These are phyloP conservation scores for Natrix natrix DNA, from an alignment of 2,797 vertebrate genomes.

Conservation along the genomic window DNA sequence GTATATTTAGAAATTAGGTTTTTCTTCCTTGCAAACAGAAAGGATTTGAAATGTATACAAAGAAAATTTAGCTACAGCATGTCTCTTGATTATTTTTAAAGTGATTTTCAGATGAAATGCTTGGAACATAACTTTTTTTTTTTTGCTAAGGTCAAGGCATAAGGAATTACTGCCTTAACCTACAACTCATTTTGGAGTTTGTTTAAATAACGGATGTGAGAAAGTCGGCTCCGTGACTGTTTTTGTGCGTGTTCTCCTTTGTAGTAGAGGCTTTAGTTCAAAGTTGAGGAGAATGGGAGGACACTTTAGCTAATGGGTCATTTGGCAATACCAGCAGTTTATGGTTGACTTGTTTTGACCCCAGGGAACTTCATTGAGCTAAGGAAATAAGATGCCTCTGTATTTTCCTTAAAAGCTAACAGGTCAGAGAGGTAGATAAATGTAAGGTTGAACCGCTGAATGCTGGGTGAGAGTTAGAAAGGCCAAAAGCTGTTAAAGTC, in stretches of 20 bases:
- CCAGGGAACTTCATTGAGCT: neutral
- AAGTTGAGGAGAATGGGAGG: neutral
- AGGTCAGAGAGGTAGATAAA: neutral
- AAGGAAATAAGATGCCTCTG: neutral
- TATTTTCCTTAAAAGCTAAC: neutral
- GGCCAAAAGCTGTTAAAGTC: neutral
- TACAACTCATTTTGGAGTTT: neutral
- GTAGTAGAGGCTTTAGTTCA: neutral
- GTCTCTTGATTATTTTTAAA: slow-evolving; percentile 38
- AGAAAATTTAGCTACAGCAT: neutral
- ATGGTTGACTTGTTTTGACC: neutral
- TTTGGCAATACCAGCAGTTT: neutral
- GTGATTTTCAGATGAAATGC: slow-evolving; percentile 26
- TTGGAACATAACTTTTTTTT: neutral
- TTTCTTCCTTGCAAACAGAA: slow-evolving; percentile 37
- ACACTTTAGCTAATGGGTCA: neutral
- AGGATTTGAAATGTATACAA: slow-evolving; percentile 20
- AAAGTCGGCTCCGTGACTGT: neutral
- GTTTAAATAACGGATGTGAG: no score
- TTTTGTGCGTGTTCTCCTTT: neutral
- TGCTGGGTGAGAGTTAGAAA: neutral
- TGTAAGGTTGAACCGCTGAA: neutral
- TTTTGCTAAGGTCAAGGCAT: slow-evolving; percentile 16
- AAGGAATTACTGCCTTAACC: neutral
- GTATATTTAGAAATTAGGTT: slow-evolving; percentile 46